These are phyloP conservation scores for Drosophila nigricruria DNA, from an alignment of 2,888 invertebrate genomes.

Conservation along the genomic window DNA sequence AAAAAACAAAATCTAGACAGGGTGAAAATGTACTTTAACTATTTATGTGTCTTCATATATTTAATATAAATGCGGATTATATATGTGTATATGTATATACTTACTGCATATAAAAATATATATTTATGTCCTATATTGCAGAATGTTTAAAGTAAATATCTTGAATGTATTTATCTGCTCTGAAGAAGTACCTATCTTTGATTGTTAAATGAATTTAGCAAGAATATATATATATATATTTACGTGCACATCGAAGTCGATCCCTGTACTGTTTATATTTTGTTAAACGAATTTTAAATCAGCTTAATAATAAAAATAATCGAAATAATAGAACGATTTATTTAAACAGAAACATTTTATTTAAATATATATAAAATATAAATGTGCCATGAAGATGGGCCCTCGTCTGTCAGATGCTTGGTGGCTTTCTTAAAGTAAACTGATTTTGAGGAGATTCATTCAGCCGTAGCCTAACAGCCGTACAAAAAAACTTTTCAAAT, in stretches of 20 bases:
- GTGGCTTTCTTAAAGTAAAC: neutral
- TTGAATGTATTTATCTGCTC: slow-evolving; percentile 25
- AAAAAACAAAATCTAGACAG: slow-evolving; percentile 3
- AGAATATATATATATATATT: neutral
- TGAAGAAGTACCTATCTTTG: slow-evolving; percentile 2
- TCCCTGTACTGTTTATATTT: slow-evolving; percentile 27
- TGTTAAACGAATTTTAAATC: slow-evolving; percentile 7
- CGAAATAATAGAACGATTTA: slow-evolving; percentile 5
- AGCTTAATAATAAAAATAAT: neutral
- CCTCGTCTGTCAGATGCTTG: neutral
- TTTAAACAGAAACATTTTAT: neutral
- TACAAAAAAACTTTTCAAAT: neutral
- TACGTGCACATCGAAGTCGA: slow-evolving; percentile 17
- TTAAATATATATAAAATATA: neutral
- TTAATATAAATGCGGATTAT: slow-evolving; percentile 18
- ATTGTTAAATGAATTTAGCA: slow-evolving; percentile 1
- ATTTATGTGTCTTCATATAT: slow-evolving; percentile 62
- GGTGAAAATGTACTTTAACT: slow-evolving; percentile 55
- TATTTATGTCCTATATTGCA: slow-evolving; percentile 16
- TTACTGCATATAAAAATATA: slow-evolving; percentile 3
- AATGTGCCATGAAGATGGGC: neutral
- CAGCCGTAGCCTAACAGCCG: too few relatives aligned
- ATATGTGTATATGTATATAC: slow-evolving; percentile 8
- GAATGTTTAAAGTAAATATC: slow-evolving; percentile 9
- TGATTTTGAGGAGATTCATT: neutral